Percentiles rank a stretch among this genome's conserved stretches.
These are phyloP conservation scores for Drosophila melanica DNA, from an alignment of 1,140 invertebrate species.

Conservation along the genomic window DNA sequence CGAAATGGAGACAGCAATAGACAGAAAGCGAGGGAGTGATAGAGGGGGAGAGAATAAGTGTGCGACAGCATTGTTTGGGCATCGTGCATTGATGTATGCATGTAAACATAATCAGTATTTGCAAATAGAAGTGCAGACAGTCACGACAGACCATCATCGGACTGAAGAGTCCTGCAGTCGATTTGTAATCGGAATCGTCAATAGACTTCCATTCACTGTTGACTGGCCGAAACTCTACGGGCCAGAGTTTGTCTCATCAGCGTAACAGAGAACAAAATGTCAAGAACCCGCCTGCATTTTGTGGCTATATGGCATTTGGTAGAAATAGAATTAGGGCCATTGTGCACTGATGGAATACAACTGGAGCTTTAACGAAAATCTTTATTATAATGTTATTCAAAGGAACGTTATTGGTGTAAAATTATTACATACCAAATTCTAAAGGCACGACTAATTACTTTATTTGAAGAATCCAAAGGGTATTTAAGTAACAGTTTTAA, in stretches of 20 bases:
- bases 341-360: constrained; percentile 29
- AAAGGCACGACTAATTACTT: too few species aligned
- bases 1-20: background rate
- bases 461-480: too few species aligned
- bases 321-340: background rate
- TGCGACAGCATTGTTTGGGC: constrained; percentile 64
- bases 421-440: too few species aligned
- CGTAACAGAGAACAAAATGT: constrained; percentile 5
- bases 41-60: constrained; percentile 2
- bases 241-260: constrained; percentile 8
- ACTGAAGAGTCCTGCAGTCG: constrained; percentile 5
- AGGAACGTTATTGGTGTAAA: too few species aligned
- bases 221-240: constrained; percentile 11
- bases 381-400: too few species aligned
- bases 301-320: constrained; percentile 21
- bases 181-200: constrained; percentile 47
- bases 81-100: constrained; percentile 67
- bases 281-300: constrained; percentile 9
- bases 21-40: background rate
- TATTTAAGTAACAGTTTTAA: too few species aligned
- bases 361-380: too few species aligned
- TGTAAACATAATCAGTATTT: constrained; percentile 83
- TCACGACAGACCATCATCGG: background rate
- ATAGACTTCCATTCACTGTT: constrained; percentile 31
- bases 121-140: constrained; percentile 73